phyloP scores from a whole-genome alignment of 1,140 invertebrate species.

The Gonioctena quinquepunctata region DNA sequence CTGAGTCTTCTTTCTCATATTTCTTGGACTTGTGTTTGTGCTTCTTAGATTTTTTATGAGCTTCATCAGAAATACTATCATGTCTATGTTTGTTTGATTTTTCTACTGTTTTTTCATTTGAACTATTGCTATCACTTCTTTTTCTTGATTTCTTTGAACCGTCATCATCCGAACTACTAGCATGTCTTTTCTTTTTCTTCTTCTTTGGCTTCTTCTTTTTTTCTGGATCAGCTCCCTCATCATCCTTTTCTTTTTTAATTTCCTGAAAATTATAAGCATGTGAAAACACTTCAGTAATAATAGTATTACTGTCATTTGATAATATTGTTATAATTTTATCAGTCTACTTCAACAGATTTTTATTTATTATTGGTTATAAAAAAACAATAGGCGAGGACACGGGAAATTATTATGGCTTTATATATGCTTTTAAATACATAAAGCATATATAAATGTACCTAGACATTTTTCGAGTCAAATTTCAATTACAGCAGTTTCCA shows the following conservation, averaged over 20 bases:
- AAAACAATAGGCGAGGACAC: too few species aligned
- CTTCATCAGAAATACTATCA: not conserved
- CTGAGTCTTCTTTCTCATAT: not conserved
- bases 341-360: too few species aligned
- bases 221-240: conserved; percentile 43
- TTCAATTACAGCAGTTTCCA: too few species aligned
- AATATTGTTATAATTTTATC: too few species aligned
- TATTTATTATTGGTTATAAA: too few species aligned
- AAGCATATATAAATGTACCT: too few species aligned
- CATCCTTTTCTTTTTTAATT: conserved; percentile 28
- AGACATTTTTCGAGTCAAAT: too few species aligned
- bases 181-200: conserved; percentile 24
- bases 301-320: too few species aligned
- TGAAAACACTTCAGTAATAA: too few species aligned
- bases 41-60: not conserved
- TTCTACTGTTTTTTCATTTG: not conserved
- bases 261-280: conserved; percentile 1
- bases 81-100: conserved; percentile 5
- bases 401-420: too few species aligned
- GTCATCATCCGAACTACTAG: not conserved
- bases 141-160: not conserved
- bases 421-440: too few species aligned
- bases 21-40: not conserved
- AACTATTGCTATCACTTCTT: not conserved
- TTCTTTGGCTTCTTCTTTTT: conserved; percentile 51